These are phyloP conservation scores for Macaca mulatta DNA, from an alignment of 2,113 vertebrate species.

Conservation along the genomic window DNA sequence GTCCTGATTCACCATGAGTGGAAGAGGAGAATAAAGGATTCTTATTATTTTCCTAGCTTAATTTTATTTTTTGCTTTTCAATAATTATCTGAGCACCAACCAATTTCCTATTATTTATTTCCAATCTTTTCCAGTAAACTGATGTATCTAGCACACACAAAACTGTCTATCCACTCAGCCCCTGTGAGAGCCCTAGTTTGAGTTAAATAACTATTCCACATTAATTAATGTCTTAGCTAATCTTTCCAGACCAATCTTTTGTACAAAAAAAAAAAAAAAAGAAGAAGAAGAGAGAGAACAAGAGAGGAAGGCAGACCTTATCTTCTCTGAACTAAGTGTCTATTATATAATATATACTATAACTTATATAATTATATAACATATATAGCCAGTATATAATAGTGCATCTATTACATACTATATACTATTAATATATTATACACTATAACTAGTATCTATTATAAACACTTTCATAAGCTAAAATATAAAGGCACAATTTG, in stretches of 20 bases:
- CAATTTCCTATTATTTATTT: neutral
- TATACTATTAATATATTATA: too few species aligned
- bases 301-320: neutral
- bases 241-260: neutral
- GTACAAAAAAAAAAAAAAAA: neutral
- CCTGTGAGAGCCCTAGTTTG: neutral
- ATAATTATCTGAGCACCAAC: neutral
- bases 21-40: neutral
- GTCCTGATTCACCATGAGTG: neutral
- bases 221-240: neutral
- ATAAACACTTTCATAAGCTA: neutral
- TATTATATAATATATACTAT: too few species aligned
- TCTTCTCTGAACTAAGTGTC: neutral
- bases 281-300: too few species aligned
- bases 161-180: neutral
- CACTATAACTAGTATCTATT: too few species aligned
- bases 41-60: neutral
- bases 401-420: too few species aligned
- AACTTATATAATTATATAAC: too few species aligned
- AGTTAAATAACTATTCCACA: neutral
- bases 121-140: neutral
- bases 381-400: too few species aligned
- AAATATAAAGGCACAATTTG: neutral
- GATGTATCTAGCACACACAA: neutral
- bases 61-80: neutral